Base-by-base conservation (phyloP, 1,140 invertebrate species). In the Bombus confusus region DNA sequence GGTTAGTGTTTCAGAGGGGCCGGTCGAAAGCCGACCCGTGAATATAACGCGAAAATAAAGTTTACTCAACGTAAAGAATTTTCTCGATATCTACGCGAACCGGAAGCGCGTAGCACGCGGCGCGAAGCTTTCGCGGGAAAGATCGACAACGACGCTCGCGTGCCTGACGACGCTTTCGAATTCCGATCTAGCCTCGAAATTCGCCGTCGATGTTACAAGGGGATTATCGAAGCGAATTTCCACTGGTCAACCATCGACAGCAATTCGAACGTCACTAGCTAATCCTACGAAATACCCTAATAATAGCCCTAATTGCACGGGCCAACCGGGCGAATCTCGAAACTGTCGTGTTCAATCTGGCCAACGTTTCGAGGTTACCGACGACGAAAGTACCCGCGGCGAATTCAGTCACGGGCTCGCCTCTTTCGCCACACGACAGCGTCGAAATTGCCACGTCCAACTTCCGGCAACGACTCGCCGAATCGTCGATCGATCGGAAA, bases 401-500 rank as follows among this genome's bases (percentile, higher is more conserved):
- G 47, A 52, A 52, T 52, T 22, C 47, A n/a, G n/a, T n/a, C n/a
- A 52, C 47, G 47, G 47, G 47, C 18, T 52, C 15, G 18, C 18
- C 47, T 52, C 18, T 52, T 52, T 52, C 18, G 18, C 47, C 47
- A 22, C 47, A 8, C 71, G 39, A 72, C 39, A 41, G 22, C 34
- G 25, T 71, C 37, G 25, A 71, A 12, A 71, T 28, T 6, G 37
- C 68, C 68, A 6, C 25, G 68, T 39, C 10, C 0, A 39, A 71
- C 31, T 37, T 37, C 6, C 18, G 66, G 8, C 6, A 68, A 34
- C 31, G 66, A 22, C 31, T 68, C 34, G 66, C 3, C 34, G 37
- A 37, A 68, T 68, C 66, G 66, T 37, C 66, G 34, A 68, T 68
- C 37, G 69, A 72, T 72, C 69, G 69, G 34, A 28, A 52, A 52